phyloP scores from a whole-genome alignment of 2,888 invertebrate genomes.

The Sussaba pulchella region DNA sequence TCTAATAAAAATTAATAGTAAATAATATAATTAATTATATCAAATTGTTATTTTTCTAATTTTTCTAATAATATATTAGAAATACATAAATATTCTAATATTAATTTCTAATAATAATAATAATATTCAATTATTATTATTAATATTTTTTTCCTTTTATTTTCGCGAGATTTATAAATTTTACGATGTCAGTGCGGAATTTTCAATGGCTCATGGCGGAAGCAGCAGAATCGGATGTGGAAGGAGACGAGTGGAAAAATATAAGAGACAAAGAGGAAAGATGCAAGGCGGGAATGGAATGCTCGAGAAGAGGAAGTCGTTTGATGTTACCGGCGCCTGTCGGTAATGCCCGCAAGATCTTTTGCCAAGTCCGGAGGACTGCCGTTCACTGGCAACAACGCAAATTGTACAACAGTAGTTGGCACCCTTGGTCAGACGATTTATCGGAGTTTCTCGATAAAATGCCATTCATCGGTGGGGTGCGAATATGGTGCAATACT shows the following conservation, averaged over 20 bases:
- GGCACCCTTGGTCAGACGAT: neutral
- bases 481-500: too few species aligned
- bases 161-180: constrained; percentile 23
- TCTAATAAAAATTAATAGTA: too few species aligned
- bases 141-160: constrained; percentile 16
- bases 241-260: neutral
- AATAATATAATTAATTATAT: too few species aligned
- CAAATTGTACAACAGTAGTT: neutral
- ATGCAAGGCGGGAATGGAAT: constrained; percentile 49
- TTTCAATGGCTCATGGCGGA: constrained; percentile 28
- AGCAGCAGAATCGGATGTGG: neutral
- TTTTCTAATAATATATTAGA: too few species aligned
- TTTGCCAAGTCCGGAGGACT: constrained; percentile 16
- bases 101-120: too few species aligned
- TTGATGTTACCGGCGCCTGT: constrained; percentile 42
- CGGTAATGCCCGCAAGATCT: constrained; percentile 10
- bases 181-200: constrained; percentile 10
- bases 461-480: constrained; percentile 1
- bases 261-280: constrained; percentile 19
- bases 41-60: too few species aligned
- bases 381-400: neutral
- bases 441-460: neutral
- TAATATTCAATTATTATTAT: too few species aligned
- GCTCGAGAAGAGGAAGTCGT: constrained; percentile 28
- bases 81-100: too few species aligned